Evolutionary conservation across 2,797 vertebrate species (phyloP).

Genomic region (Anableps anableps): DNA sequence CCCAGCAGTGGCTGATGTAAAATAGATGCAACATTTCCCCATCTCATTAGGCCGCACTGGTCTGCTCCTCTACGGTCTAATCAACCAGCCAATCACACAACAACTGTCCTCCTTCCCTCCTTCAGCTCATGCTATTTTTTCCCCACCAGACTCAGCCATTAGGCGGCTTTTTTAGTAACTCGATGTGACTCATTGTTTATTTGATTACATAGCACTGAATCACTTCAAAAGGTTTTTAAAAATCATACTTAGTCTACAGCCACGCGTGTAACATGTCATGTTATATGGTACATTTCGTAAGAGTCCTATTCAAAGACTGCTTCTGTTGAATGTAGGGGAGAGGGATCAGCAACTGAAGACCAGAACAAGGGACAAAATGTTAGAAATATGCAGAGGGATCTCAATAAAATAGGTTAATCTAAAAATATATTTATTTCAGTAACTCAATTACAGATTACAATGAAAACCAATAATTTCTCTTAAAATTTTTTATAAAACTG

Average conservation of each 20-base stretch:
- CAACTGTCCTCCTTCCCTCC: neutral
- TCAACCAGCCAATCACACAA: conserved; percentile 46
- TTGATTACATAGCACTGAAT: conserved; percentile 45
- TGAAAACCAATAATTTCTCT: too few relatives aligned
- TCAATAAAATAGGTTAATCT: neutral
- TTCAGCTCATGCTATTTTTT: conserved; percentile 40
- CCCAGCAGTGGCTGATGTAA: conserved; percentile 53
- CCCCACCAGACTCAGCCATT: conserved; percentile 34
- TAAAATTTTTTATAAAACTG: too few relatives aligned
- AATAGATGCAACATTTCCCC: conserved; percentile 71
- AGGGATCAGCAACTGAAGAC: neutral
- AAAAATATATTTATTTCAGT: neutral
- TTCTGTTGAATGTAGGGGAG: neutral
- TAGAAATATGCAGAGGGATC: conserved; percentile 9
- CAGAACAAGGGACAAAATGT: neutral
- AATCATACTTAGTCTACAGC: conserved; percentile 45
- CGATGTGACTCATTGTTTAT: conserved; percentile 29
- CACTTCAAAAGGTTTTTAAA: conserved; percentile 44
- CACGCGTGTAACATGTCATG: conserved; percentile 25
- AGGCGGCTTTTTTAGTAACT: conserved; percentile 24
- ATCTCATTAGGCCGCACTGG: conserved; percentile 51
- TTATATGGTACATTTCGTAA: conserved; percentile 9
- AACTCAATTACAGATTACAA: neutral
- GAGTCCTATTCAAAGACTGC: neutral
- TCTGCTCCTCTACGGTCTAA: conserved; percentile 39